Evolutionary conservation across 2,888 invertebrate species (phyloP), one percentile per base, ranked within the genome.

Genomic region (Drosophila seclusa): DNA sequence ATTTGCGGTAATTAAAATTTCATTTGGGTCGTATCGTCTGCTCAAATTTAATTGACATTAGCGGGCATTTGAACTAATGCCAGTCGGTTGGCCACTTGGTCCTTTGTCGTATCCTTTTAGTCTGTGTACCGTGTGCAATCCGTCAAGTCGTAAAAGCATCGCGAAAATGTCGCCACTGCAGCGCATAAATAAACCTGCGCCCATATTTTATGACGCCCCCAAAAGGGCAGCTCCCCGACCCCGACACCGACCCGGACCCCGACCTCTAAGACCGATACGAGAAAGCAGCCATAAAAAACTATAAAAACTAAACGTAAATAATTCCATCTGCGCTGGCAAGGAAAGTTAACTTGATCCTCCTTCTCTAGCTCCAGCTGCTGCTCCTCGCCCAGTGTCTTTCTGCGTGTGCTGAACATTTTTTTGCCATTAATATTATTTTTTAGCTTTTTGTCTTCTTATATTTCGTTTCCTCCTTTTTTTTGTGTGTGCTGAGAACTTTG

Each of bases 251-350:
- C 10, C 38, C 32, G 16, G 21, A 49, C 29, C 16, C 50, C 16
- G 31, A 59, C 10, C 53, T 48, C 55, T 24, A 42, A 42, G 71
- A 40, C 50, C 54, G 62, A 74, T 74, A 59, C 59, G 66, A 45
- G 54, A n/a, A 40, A 24, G 45, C 38, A 53, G 77, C 87, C 84
- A 86, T 89, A 90, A 89, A 88, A 91, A 92, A 90, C 90, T 89
- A 89, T 89, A 90, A 90, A 92, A 90, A 88, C 91, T 90, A 89
- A 90, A 91, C 91, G 90, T 91, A 91, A 92, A 91, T 90, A 89
- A 87, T 90, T 91, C 88, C 84, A 89, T 78, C 78, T 68, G 76
- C 83, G 70, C 69, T 82, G 63, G 73, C 83, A 70, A 67, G 75
- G 45, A 71, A 83, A 74, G 71, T 71, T 62, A 85, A 87, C 87